Percentiles rank a stretch among this genome's conserved stretches.
Evolutionary conservation across 2,113 vertebrate genomes (phyloP).

Genomic region (Tretioscincus oriximinensis): DNA sequence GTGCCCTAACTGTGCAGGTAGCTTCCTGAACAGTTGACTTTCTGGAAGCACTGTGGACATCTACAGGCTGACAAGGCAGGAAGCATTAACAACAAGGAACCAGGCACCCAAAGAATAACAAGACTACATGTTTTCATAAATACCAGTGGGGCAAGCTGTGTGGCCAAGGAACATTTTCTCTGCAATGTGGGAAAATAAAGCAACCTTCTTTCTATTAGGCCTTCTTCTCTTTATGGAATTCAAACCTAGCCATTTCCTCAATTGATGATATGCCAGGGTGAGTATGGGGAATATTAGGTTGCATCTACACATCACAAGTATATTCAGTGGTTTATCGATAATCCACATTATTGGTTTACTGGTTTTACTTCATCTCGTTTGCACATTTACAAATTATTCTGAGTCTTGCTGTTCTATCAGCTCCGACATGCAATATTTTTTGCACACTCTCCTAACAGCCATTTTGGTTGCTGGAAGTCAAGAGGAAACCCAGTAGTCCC

Average conservation of each 20-base stretch:
- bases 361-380: too few relatives aligned
- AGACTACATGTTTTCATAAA: slow-evolving; percentile 36
- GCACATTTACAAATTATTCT: too few relatives aligned
- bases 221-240: slow-evolving; percentile 3
- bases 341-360: too few relatives aligned
- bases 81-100: slow-evolving; percentile 43
- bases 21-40: slow-evolving; percentile 22
- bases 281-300: neutral
- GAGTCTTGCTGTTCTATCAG: too few relatives aligned
- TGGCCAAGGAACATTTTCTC: slow-evolving; percentile 49
- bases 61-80: slow-evolving; percentile 42
- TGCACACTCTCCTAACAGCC: too few relatives aligned
- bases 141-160: slow-evolving; percentile 45
- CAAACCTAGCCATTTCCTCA: slow-evolving; percentile 42
- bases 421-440: too few relatives aligned
- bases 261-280: slow-evolving; percentile 43
- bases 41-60: slow-evolving; percentile 29
- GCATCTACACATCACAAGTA: too few relatives aligned
- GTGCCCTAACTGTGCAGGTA: neutral
- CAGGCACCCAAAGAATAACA: slow-evolving; percentile 48
- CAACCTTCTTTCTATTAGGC: neutral
- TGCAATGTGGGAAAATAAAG: slow-evolving; percentile 23
- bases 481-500: too few relatives aligned
- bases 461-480: too few relatives aligned
- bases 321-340: too few relatives aligned